Evolutionary conservation across 2,113 vertebrate species (phyloP).

Genomic region (Arvicanthis niloticus): DNA sequence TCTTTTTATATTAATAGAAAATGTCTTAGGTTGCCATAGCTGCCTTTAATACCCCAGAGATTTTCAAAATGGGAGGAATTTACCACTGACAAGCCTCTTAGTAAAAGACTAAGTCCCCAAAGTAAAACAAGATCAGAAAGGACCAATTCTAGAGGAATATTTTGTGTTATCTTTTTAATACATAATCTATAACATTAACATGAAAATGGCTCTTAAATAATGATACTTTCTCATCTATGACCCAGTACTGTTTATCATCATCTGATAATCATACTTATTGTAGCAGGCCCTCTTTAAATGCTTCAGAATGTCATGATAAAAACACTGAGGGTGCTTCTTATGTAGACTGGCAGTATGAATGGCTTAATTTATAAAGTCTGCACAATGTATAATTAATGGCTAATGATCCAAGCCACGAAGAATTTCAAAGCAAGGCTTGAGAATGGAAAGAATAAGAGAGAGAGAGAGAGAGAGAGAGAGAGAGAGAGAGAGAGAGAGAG

Average conservation of each 20-base stretch:
- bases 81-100: neutral
- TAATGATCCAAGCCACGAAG: conserved; percentile 28
- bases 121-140: conserved; percentile 8
- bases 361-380: conserved; percentile 34
- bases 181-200: conserved; percentile 77
- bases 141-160: neutral
- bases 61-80: neutral
- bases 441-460: conserved; percentile 17
- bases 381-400: conserved; percentile 62
- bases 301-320: conserved; percentile 77
- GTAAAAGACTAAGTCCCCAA: neutral
- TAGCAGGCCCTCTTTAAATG: conserved; percentile 72
- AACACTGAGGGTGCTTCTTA: conserved; percentile 71
- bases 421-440: conserved; percentile 57
- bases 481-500: too few species aligned
- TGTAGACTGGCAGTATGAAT: conserved; percentile 61
- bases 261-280: conserved; percentile 80
- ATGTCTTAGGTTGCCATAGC: conserved; percentile 2
- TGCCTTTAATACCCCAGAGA: conserved; percentile 15
- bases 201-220: conserved; percentile 78
- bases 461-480: too few species aligned
- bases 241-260: conserved; percentile 73
- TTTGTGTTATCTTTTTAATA: conserved; percentile 70
- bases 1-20: conserved; percentile 7
- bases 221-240: conserved; percentile 81